These are phyloP conservation scores for Lutjanus campechanus DNA, from an alignment of 2,797 vertebrate genomes.

Conservation along the genomic window DNA sequence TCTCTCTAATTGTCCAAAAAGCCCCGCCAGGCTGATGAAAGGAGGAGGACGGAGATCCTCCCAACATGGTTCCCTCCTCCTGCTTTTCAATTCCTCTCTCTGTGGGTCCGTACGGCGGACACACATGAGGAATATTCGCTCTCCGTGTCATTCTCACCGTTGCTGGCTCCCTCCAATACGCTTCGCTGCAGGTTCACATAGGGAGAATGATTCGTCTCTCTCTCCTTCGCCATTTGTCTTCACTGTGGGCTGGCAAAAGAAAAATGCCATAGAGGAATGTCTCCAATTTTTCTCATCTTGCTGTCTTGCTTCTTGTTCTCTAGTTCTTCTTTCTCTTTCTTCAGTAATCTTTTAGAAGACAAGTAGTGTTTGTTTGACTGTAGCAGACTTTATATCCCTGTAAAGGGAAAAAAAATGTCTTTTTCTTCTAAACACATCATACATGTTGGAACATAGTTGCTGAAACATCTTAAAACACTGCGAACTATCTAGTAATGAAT, in stretches of 20 bases:
- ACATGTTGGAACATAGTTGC: too few relatives aligned
- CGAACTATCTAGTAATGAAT: too few relatives aligned
- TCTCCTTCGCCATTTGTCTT: conserved; percentile 59
- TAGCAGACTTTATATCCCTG: not conserved
- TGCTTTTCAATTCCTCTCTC: conserved; percentile 57
- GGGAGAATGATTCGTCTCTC: conserved; percentile 51
- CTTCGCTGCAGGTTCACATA: conserved; percentile 36
- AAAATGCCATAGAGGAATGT: conserved; percentile 42
- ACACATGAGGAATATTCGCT: conserved; percentile 28
- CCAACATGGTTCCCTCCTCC: conserved; percentile 22
- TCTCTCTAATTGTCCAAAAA: not conserved
- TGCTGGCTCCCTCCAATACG: conserved; percentile 17
- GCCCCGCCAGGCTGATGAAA: conserved; percentile 20
- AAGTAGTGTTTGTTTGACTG: not conserved
- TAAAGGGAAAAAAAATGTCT: too few relatives aligned
- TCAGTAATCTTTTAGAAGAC: not conserved
- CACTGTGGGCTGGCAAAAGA: conserved; percentile 55
- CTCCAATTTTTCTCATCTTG: conserved; percentile 29
- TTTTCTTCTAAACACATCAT: too few relatives aligned
- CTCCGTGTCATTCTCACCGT: conserved; percentile 21
- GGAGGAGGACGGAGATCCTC: conserved; percentile 37
- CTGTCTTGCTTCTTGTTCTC: conserved; percentile 1
- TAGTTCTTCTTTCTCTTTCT: conserved; percentile 15
- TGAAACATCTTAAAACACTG: too few relatives aligned
- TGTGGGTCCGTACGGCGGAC: conserved; percentile 33